These are phyloP conservation scores for Drosophila pachea DNA, from an alignment of 1,140 invertebrate species.

Conservation along the genomic window DNA sequence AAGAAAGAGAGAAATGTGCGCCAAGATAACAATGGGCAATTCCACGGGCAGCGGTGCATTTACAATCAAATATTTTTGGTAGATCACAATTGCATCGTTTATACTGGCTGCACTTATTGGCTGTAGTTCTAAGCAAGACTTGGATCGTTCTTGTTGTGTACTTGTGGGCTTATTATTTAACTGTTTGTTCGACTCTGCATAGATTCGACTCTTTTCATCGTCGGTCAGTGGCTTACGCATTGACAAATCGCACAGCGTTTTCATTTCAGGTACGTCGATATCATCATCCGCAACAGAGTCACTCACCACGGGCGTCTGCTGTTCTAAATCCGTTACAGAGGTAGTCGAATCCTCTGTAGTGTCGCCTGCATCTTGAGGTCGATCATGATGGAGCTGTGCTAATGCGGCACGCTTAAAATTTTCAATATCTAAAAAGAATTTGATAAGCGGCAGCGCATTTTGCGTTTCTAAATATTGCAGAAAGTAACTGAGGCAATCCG, in stretches of 20 bases:
- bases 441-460: conserved; percentile 81
- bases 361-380: background rate
- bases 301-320: background rate
- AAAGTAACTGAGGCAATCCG: conserved; percentile 85
- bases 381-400: conserved; percentile 30
- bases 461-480: conserved; percentile 86
- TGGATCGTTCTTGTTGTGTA: conserved; percentile 4
- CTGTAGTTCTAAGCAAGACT: conserved; percentile 38
- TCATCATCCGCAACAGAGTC: conserved; percentile 34
- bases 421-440: conserved; percentile 87
- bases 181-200: conserved; percentile 75
- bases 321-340: conserved; percentile 3
- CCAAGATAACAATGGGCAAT: conserved; percentile 78
- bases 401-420: conserved; percentile 80
- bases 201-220: conserved; percentile 77
- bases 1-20: conserved; percentile 79
- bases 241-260: conserved; percentile 72
- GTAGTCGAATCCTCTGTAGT: background rate
- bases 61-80: conserved; percentile 80
- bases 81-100: conserved; percentile 80
- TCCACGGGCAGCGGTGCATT: conserved; percentile 78
- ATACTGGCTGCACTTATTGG: conserved; percentile 72
- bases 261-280: conserved; percentile 75
- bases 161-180: conserved; percentile 29
- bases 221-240: conserved; percentile 77